A percentile compares a stretch with the other conserved stretches of the same genome.
phyloP scores from a whole-genome alignment of 2,888 invertebrate genomes.

The Agrochola macilenta region DNA sequence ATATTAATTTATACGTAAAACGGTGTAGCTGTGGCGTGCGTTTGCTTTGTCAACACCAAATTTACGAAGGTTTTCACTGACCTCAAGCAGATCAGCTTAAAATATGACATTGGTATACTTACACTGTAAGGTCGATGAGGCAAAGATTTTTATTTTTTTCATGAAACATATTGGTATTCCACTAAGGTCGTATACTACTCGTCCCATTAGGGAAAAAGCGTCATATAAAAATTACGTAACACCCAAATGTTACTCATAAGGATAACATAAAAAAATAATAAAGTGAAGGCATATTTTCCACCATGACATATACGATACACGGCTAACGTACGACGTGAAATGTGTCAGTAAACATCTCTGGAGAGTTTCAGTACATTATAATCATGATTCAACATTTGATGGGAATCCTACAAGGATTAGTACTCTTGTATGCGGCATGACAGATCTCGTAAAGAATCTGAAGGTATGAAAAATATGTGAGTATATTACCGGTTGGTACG shows the following conservation, averaged over 20 bases:
- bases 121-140: background rate
- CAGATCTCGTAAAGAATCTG: background rate
- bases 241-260: constrained; percentile 44
- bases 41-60: background rate
- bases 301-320: constrained; percentile 38
- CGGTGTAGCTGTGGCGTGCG: background rate
- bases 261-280: constrained; percentile 60
- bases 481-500: too few relatives aligned
- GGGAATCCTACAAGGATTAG: constrained; percentile 44
- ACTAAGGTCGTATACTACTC: constrained; percentile 12
- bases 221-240: constrained; percentile 57
- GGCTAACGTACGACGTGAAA: constrained; percentile 38
- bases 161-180: constrained; percentile 12
- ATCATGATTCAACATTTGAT: constrained; percentile 59
- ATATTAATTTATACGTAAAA: background rate
- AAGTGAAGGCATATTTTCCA: constrained; percentile 53
- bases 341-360: constrained; percentile 57
- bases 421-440: constrained; percentile 6
- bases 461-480: background rate
- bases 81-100: too few relatives aligned
- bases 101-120: too few relatives aligned
- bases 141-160: background rate
- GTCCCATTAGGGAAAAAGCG: constrained; percentile 27
- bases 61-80: too few relatives aligned
- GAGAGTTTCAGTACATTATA: constrained; percentile 61